Evolutionary conservation across 2,113 vertebrate species (phyloP).

Genomic region (Pluvianellus socialis): DNA sequence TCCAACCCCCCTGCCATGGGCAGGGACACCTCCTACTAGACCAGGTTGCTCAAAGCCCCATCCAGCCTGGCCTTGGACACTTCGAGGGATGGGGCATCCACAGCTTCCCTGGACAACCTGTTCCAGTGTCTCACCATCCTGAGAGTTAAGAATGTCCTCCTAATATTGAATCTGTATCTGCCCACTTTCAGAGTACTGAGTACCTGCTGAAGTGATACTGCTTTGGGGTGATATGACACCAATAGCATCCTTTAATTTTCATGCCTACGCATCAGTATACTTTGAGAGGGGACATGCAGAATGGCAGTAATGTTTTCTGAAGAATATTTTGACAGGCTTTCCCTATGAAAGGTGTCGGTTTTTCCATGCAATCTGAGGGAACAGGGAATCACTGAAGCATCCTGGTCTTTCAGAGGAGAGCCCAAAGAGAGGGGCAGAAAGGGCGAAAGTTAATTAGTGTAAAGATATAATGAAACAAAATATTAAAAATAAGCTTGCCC

Average conservation of each 20-base stretch:
- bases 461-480: neutral
- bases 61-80: neutral
- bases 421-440: neutral
- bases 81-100: neutral
- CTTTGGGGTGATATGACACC: neutral
- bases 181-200: neutral
- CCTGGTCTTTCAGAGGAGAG: neutral
- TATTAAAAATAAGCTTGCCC: neutral
- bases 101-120: neutral
- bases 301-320: neutral
- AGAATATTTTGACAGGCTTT: neutral
- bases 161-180: neutral
- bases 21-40: neutral
- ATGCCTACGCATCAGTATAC: no score
- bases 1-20: no score
- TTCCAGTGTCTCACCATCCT: neutral
- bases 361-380: neutral
- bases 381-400: neutral
- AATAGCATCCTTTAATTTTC: no score
- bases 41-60: neutral
- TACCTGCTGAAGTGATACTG: neutral
- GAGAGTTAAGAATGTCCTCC: neutral
- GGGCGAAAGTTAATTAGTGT: neutral
- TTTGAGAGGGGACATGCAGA: no score
- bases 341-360: neutral